These are phyloP conservation scores for Drosophila burlai DNA, from an alignment of 1,140 invertebrate genomes.

Conservation along the genomic window DNA sequence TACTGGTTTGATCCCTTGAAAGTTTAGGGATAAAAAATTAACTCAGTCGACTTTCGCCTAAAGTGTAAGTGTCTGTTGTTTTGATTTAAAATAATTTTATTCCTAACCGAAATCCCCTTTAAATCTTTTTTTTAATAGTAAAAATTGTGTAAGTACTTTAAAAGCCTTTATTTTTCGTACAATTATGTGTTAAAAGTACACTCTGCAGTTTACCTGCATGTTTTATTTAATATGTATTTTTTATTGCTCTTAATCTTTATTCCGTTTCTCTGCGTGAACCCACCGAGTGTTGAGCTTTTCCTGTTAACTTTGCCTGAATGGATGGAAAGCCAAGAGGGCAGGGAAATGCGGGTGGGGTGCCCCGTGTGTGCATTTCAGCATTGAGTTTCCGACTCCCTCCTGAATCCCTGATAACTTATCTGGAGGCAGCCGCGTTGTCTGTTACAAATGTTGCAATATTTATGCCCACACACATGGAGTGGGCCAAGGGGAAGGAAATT, in stretches of 20 bases:
- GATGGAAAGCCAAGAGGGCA: conserved; percentile 1
- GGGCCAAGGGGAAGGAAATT: conserved; percentile 47
- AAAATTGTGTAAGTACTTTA: background rate
- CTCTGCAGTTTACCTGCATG: background rate
- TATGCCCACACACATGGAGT: conserved; percentile 58
- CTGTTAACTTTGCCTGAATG: conserved; percentile 51
- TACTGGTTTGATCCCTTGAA: no score
- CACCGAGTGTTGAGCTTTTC: conserved; percentile 42
- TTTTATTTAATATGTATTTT: background rate
- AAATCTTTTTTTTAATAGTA: background rate
- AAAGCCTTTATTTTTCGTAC: background rate
- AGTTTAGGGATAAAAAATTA: no score
- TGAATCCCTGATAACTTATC: conserved; percentile 70
- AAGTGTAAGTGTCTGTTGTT: no score
- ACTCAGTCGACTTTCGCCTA: no score
- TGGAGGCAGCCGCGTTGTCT: conserved; percentile 64
- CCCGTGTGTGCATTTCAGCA: conserved; percentile 69
- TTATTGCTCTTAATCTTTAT: conserved; percentile 1
- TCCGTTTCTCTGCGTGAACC: conserved; percentile 29
- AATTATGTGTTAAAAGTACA: no score
- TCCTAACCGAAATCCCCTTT: no score
- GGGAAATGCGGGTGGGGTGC: conserved; percentile 8
- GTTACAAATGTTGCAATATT: conserved; percentile 83
- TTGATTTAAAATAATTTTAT: no score
- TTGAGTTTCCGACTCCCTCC: conserved; percentile 24